Evolutionary conservation across 2,797 vertebrate species (phyloP).

Genomic region (Moxostoma hubbsi): DNA sequence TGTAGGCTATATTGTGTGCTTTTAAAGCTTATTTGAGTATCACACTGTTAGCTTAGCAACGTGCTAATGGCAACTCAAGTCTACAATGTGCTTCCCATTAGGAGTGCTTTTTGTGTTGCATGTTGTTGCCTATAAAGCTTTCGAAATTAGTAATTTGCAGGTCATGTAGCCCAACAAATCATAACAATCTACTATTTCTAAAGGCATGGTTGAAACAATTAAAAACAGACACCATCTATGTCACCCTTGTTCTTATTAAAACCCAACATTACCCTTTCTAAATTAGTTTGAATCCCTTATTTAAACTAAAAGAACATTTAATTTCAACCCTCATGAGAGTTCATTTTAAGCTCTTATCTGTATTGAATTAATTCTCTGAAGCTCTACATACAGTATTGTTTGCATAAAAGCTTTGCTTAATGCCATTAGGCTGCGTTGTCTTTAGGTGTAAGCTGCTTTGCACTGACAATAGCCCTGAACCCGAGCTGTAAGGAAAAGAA

Average conservation of each 20-base stretch:
- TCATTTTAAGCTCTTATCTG: constrained; percentile 18
- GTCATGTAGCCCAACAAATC: not conserved
- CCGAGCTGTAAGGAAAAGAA: constrained; percentile 14
- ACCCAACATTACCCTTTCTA: not conserved
- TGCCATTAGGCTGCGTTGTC: constrained; percentile 52
- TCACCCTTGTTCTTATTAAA: not conserved
- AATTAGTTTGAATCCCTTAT: not conserved
- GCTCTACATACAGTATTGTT: constrained; percentile 44
- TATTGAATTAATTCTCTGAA: constrained; percentile 21
- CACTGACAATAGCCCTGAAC: constrained; percentile 45
- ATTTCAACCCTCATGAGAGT: no score
- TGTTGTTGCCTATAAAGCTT: no score
- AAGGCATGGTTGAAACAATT: not conserved
- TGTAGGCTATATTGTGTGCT: no score
- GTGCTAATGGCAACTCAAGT: no score
- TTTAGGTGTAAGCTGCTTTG: constrained; percentile 49
- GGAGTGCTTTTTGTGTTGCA: no score
- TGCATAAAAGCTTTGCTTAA: constrained; percentile 54
- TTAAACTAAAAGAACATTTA: not conserved
- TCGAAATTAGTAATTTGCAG: no score
- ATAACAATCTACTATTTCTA: not conserved
- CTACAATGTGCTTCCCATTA: no score
- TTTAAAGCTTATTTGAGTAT: no score
- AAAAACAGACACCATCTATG: no score
- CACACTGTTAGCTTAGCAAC: no score